These are phyloP conservation scores for Drosophila yooni DNA, from an alignment of 2,888 invertebrate genomes.

Conservation along the genomic window DNA sequence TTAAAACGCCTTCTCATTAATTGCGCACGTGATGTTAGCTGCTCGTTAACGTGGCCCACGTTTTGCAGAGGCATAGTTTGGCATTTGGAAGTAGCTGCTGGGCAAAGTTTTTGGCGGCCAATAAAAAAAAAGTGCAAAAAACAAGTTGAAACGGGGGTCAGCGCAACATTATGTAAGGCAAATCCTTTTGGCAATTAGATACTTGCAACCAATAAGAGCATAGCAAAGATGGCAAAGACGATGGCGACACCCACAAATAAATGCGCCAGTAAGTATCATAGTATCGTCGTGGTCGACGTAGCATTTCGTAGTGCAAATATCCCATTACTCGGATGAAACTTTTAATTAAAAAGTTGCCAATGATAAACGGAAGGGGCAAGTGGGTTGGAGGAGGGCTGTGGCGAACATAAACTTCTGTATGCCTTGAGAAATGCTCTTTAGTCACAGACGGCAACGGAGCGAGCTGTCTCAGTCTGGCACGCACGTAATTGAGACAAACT, in stretches of 20 bases:
- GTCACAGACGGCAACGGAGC: conserved; percentile 34
- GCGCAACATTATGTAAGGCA: conserved; percentile 73
- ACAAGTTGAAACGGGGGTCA: conserved; percentile 42
- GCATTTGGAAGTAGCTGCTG: conserved; percentile 37
- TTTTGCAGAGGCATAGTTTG: conserved; percentile 61
- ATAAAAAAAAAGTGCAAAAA: conserved; percentile 39
- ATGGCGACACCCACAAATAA: conserved; percentile 71
- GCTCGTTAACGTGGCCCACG: conserved; percentile 71
- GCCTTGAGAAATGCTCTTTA: conserved; percentile 52
- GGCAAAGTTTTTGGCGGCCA: conserved; percentile 63
- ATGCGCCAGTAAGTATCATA: conserved; percentile 62
- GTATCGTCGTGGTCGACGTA: conserved; percentile 64
- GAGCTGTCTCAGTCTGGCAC: conserved; percentile 67
- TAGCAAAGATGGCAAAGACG: conserved; percentile 18
- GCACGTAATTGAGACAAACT: conserved; percentile 80
- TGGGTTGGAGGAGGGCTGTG: not conserved
- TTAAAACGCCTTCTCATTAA: conserved; percentile 74
- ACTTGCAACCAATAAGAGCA: conserved; percentile 66
- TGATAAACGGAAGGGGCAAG: conserved; percentile 58
- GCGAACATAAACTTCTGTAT: conserved; percentile 41
- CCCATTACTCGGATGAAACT: conserved; percentile 80
- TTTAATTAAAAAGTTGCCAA: conserved; percentile 82
- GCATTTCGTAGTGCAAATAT: conserved; percentile 78
- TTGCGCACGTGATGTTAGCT: conserved; percentile 73
- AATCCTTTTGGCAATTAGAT: conserved; percentile 79